Percentiles rank a stretch among this genome's conserved stretches.
phyloP scores from a whole-genome alignment of 2,888 invertebrate genomes.

The Slavum lentiscoides region DNA sequence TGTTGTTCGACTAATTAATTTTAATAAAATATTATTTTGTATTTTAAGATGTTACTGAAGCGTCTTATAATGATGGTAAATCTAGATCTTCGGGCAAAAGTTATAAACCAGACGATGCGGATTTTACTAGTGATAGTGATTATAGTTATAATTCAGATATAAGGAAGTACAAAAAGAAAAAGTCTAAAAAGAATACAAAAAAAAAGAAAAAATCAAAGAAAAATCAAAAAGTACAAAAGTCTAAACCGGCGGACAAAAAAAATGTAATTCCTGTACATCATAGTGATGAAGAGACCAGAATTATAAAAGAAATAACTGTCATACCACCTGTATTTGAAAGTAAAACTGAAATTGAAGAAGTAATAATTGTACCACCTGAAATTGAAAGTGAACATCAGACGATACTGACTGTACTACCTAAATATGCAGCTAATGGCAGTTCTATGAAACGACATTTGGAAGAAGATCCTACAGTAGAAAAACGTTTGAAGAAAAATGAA shows the following conservation, averaged over 20 bases:
- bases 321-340: background rate
- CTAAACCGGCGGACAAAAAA: background rate
- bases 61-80: conserved; percentile 41
- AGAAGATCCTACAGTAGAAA: conserved; percentile 7
- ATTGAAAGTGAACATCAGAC: background rate
- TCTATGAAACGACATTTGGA: background rate
- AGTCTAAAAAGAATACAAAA: conserved; percentile 24
- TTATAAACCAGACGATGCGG: conserved; percentile 4
- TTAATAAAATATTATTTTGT: background rate
- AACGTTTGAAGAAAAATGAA: background rate
- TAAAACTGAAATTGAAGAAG: background rate
- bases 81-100: conserved; percentile 14
- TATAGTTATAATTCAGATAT: conserved; percentile 31
- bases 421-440: background rate
- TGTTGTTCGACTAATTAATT: background rate
- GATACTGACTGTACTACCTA: too few species aligned
- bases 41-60: conserved; percentile 44
- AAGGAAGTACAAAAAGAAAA: conserved; percentile 13
- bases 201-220: conserved; percentile 24
- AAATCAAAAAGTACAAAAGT: background rate
- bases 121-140: conserved; percentile 36
- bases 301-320: background rate
- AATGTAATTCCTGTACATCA: background rate
- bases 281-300: too few species aligned
- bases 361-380: background rate